Evolutionary conservation across 2,113 vertebrate genomes (phyloP).

Genomic region (Nibea albiflora): DNA sequence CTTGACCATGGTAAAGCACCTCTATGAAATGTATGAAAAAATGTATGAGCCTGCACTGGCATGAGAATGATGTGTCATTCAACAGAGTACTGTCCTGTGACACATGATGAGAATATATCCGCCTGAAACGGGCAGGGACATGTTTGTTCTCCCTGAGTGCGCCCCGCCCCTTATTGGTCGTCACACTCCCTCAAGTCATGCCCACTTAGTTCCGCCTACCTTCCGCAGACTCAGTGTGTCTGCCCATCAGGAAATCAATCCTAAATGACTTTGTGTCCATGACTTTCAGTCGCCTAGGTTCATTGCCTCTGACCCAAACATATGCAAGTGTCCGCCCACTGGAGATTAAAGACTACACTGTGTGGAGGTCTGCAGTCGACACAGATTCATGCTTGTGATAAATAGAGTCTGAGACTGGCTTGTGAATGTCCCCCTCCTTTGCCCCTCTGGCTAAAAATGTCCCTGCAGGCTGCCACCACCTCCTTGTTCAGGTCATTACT

Average conservation of each 20-base stretch:
- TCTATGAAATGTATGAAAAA: background rate
- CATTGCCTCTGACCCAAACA: constrained; percentile 41
- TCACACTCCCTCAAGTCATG: constrained; percentile 11
- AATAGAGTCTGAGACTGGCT: background rate
- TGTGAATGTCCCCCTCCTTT: background rate
- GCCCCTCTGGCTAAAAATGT: constrained; percentile 3
- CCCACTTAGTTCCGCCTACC: constrained; percentile 34
- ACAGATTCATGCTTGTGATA: constrained; percentile 20
- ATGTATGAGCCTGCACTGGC: background rate
- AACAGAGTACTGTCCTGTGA: background rate
- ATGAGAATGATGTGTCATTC: constrained; percentile 5
- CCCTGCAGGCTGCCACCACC: background rate
- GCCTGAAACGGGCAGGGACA: constrained; percentile 6
- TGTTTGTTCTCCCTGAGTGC: constrained; percentile 28
- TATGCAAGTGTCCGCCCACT: constrained; percentile 43
- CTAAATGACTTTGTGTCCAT: constrained; percentile 41
- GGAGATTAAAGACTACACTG: constrained; percentile 40
- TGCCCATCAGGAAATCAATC: constrained; percentile 33
- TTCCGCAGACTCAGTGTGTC: constrained; percentile 14
- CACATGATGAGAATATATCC: constrained; percentile 27
- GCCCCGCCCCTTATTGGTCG: constrained; percentile 6
- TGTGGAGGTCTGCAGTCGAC: constrained; percentile 20
- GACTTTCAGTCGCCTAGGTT: constrained; percentile 38
- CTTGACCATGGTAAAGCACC: background rate
- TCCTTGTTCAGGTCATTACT: background rate